These are phyloP conservation scores for Colaptes auratus DNA, from an alignment of 2,113 vertebrate species.

Conservation along the genomic window DNA sequence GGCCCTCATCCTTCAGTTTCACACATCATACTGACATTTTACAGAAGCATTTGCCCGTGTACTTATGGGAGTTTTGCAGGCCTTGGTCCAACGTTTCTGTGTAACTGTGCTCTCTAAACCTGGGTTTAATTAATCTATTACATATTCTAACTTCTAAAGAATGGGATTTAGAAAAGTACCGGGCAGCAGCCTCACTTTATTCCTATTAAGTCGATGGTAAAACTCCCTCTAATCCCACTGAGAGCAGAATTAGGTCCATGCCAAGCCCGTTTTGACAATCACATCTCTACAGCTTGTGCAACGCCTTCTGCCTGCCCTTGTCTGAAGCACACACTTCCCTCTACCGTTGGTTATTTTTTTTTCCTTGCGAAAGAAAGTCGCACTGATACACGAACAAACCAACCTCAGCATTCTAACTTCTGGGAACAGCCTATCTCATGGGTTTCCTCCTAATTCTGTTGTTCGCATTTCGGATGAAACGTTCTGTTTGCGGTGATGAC, in stretches of 20 bases:
- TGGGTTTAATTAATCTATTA: conserved; percentile 56
- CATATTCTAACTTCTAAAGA: conserved; percentile 30
- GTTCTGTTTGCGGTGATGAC: neutral
- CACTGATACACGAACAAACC: neutral
- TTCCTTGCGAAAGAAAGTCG: neutral
- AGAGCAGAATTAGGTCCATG: neutral
- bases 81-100: neutral
- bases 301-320: neutral
- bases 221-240: conserved; percentile 16
- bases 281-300: neutral
- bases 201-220: conserved; percentile 46
- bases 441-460: neutral
- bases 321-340: conserved; percentile 11
- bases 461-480: neutral
- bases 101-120: neutral
- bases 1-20: neutral
- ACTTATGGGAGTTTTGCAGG: neutral
- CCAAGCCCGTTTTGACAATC: conserved; percentile 15
- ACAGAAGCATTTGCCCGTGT: neutral
- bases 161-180: conserved; percentile 20
- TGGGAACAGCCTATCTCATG: neutral
- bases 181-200: conserved; percentile 33
- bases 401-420: neutral
- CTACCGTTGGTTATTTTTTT: neutral
- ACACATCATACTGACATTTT: neutral